Evolutionary conservation across 2,888 invertebrate genomes (phyloP), one percentile per base, ranked within the genome.

Genomic region (Tachystola acroxantha): DNA sequence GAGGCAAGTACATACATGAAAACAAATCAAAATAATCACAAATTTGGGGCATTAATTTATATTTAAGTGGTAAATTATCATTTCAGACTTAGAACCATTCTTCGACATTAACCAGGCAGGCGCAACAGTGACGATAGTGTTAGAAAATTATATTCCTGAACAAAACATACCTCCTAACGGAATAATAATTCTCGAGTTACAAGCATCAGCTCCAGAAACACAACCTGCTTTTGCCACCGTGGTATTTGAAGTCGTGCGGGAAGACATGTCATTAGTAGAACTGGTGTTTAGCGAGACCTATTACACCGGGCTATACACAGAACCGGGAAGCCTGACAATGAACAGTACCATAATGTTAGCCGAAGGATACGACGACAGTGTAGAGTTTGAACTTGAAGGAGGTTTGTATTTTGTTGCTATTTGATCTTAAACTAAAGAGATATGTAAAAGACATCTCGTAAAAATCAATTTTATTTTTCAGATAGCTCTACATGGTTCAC

Each of bases 1-100:
- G 64, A 51, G 62, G 67, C 64, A 48, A 41, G 27, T 31, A 13
- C 10, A 7, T 19, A n/a, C n/a, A n/a, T n/a, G n/a, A n/a, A n/a
- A n/a, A n/a, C n/a, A n/a, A n/a, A n/a, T n/a, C n/a, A n/a, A n/a
- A n/a, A n/a, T n/a, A n/a, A n/a, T n/a, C n/a, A n/a, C n/a, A n/a
- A n/a, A n/a, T n/a, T n/a, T n/a, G n/a, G n/a, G n/a, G n/a, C n/a
- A n/a, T n/a, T n/a, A n/a, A n/a, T n/a, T n/a, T n/a, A n/a, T n/a
- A n/a, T n/a, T n/a, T n/a, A n/a, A n/a, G n/a, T n/a, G n/a, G n/a
- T n/a, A n/a, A n/a, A n/a, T n/a, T n/a, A n/a, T 14, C 5, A 0
- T 47, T 52, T 10, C 42, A 60, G 60, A 49, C 14, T 39, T 57
- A 2, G 29, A 39, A 3, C 19, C 3, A 5, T 7, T 19, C 19